These are phyloP conservation scores for Schrankia costaestrigalis DNA, from an alignment of 2,888 invertebrate species.

Conservation along the genomic window DNA sequence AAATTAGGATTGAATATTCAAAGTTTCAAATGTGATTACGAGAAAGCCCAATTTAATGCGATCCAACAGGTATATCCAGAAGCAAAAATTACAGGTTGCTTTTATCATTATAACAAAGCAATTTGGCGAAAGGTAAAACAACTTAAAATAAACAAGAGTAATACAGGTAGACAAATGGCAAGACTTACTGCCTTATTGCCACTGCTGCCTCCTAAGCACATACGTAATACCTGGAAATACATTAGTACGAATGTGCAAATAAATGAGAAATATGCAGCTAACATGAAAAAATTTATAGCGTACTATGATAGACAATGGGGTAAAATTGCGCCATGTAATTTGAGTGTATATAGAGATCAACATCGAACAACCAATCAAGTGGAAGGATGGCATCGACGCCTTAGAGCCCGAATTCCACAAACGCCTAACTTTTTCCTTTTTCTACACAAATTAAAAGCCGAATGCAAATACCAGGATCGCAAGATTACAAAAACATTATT, in stretches of 20 bases:
- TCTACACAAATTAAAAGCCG: background rate
- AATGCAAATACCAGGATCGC: background rate
- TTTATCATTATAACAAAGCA: too few relatives aligned
- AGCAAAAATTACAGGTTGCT: background rate
- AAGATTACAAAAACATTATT: background rate
- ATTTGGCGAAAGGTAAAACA: background rate
- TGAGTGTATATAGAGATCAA: slow-evolving; percentile 2
- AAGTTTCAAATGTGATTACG: slow-evolving; percentile 3
- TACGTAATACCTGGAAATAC: slow-evolving; percentile 1
- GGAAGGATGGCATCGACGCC: slow-evolving; percentile 2
- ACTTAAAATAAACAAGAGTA: background rate
- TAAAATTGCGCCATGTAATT: background rate
- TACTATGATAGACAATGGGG: slow-evolving; percentile 2
- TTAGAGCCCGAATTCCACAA: slow-evolving; percentile 1
- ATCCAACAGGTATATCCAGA: slow-evolving; percentile 2
- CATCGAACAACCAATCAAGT: slow-evolving; percentile 7
- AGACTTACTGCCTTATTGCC: slow-evolving; percentile 2
- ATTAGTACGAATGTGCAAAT: slow-evolving; percentile 4
- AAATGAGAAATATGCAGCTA: background rate
- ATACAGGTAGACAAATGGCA: too few relatives aligned
- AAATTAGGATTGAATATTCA: slow-evolving; percentile 1
- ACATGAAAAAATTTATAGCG: background rate
- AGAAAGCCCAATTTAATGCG: slow-evolving; percentile 1
- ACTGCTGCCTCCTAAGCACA: slow-evolving; percentile 3
- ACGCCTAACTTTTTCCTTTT: slow-evolving; percentile 2